Percentiles rank a stretch among this genome's conserved stretches.
These are phyloP conservation scores for Zaprionus camerounensis DNA, from an alignment of 1,140 invertebrate genomes.

Conservation along the genomic window DNA sequence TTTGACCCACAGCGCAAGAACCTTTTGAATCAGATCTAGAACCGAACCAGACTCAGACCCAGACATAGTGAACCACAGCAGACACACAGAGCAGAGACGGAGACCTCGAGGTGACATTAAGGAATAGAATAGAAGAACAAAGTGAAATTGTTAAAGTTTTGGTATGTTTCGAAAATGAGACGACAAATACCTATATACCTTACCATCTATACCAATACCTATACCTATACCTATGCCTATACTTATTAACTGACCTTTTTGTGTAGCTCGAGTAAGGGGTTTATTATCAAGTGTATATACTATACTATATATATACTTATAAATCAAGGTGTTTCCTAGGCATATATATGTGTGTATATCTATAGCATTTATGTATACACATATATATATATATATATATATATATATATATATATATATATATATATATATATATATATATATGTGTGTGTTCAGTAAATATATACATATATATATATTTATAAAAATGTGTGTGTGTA, in stretches of 20 bases:
- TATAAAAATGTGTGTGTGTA: constrained; percentile 23
- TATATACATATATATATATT: constrained; percentile 15
- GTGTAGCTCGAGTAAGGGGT: constrained; percentile 25
- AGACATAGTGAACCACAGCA: not conserved
- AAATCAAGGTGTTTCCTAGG: constrained; percentile 22
- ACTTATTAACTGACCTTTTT: constrained; percentile 12
- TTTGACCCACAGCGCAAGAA: not conserved
- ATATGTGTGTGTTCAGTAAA: constrained; percentile 16
- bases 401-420: constrained; percentile 10
- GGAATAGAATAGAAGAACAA: constrained; percentile 12
- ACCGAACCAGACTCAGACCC: constrained; percentile 7
- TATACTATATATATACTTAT: constrained; percentile 27
- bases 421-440: constrained; percentile 16
- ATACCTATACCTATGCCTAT: constrained; percentile 21
- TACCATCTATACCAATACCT: constrained; percentile 12
- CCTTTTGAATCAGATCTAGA: constrained; percentile 9
- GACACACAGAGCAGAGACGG: not conserved
- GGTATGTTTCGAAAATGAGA: constrained; percentile 19
- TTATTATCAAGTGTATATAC: constrained; percentile 62
- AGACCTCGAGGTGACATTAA: not conserved
- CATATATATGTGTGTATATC: constrained; percentile 28
- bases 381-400: constrained; percentile 24
- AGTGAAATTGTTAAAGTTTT: constrained; percentile 48
- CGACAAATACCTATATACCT: not conserved
- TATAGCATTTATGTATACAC: constrained; percentile 14